Evolutionary conservation across 2,797 vertebrate species (phyloP), one percentile per base, ranked within the genome.

Genomic region (Catamblyrhynchus diadema): DNA sequence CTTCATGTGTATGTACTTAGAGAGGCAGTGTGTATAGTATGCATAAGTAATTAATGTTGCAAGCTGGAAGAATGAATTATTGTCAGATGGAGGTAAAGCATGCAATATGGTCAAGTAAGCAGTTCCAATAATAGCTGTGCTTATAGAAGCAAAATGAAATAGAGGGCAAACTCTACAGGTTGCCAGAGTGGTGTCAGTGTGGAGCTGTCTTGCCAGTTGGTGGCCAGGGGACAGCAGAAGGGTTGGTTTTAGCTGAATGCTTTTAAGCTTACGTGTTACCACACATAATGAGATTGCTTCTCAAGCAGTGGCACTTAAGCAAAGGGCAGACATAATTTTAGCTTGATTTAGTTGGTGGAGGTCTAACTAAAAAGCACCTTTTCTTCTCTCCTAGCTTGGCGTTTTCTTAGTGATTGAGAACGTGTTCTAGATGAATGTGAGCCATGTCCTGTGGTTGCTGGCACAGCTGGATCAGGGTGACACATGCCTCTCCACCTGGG

Each of bases 71-170:
- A 78, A 91, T 57, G 62, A 90, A 78, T 92, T 95, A 85, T 93
- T 85, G 84, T 96, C 85, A 93, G 90, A 88, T 85, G 86, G 84
- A 94, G 80, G 56, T 91, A 92, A 75, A 95, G 91, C 77, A 62
- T 42, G 61, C 84, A 94, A 74, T 94, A 88, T 87, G 87, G 87
- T 88, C 75, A 93, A 95, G 77, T 92, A 89, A 92, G 90, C 89
- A 86, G 77, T 95, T 95, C 94, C 83, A 92, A 92, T 81, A 94
- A 88, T 87, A 93, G 91, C 69, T 74, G 45, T 86, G 92, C 92
- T 94, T 94, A 87, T 65, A 51, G 93, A 84, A 94, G 93, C 87
- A 94, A 72, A 95, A 88, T 69, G 70, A 65, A 88, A 89, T 50
- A 78, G 93, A 92, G 88, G 84, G 60, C 86, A 91, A 83, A 90